These are phyloP conservation scores for Neelides folsomi DNA, from an alignment of 2,888 invertebrate species.

Conservation along the genomic window DNA sequence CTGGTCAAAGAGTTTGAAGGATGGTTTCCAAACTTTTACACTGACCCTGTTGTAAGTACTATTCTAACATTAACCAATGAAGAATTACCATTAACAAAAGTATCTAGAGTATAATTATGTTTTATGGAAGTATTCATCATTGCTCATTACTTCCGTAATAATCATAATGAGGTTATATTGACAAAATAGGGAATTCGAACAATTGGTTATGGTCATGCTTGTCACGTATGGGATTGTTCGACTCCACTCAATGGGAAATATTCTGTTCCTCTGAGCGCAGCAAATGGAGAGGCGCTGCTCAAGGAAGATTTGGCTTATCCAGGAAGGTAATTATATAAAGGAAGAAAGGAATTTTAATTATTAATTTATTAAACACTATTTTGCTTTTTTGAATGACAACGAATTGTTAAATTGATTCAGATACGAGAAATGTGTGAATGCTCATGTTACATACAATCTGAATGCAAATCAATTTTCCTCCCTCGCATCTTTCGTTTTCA, in stretches of 20 bases:
- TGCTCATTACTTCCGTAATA: too few relatives aligned
- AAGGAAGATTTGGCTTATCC: conserved; percentile 18
- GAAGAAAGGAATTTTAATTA: too few relatives aligned
- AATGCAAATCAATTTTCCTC: conserved; percentile 20
- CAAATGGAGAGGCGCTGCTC: conserved; percentile 20
- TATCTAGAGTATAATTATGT: too few relatives aligned
- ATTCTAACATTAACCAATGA: too few relatives aligned
- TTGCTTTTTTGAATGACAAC: too few relatives aligned
- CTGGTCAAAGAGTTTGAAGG: conserved; percentile 31
- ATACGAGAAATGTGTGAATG: conserved; percentile 24
- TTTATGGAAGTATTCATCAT: too few relatives aligned
- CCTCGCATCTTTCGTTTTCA: conserved; percentile 26
- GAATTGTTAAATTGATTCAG: too few relatives aligned
- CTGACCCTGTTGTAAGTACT: conserved; percentile 18
- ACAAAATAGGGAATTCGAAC: conserved; percentile 10
- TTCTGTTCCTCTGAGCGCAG: conserved; percentile 17
- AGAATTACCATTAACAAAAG: too few relatives aligned
- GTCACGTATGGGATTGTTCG: conserved; percentile 24
- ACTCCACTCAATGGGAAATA: conserved; percentile 29
- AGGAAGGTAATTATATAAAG: conserved; percentile 7
- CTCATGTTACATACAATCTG: conserved; percentile 11
- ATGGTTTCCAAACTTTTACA: conserved; percentile 30
- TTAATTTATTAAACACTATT: too few relatives aligned
- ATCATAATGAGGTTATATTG: too few relatives aligned
- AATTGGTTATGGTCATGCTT: conserved; percentile 15